Conservation (phyloP, 2,113 vertebrate genomes). For the Nanorana parkeri region DNA sequence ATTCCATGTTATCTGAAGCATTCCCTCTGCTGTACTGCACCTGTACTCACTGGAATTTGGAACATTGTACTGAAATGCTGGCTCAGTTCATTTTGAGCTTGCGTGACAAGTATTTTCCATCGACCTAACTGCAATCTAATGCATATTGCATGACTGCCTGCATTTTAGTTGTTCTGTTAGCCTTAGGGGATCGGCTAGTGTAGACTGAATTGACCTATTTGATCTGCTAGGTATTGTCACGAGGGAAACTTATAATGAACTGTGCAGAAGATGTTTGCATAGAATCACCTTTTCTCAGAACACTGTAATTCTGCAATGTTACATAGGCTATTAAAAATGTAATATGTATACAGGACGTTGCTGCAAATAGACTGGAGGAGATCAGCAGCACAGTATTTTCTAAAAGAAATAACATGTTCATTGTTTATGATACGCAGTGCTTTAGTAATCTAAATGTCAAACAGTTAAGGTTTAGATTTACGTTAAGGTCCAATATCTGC, state of each 20-base stretch:
- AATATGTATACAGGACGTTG: no score
- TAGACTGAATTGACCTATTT: slow-evolving; percentile 3
- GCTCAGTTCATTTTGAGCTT: slow-evolving; percentile 3
- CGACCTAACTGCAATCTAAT: background rate
- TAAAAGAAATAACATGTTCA: no score
- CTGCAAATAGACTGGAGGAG: no score
- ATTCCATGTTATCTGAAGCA: slow-evolving; percentile 11
- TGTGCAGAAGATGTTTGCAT: slow-evolving; percentile 6
- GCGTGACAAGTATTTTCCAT: slow-evolving; percentile 34
- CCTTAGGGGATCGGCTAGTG: slow-evolving; percentile 2
- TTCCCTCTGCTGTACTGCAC: slow-evolving; percentile 10
- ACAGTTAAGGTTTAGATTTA: no score
- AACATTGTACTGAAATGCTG: background rate
- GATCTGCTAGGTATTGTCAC: background rate
- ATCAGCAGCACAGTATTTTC: no score
- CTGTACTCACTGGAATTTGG: slow-evolving; percentile 12
- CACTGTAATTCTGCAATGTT: no score
- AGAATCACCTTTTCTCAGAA: background rate
- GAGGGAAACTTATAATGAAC: slow-evolving; percentile 6
- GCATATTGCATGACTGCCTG: slow-evolving; percentile 30
- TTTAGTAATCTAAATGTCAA: no score
- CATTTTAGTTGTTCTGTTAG: slow-evolving; percentile 1
- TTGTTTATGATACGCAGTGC: no score
- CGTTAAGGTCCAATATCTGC: no score
- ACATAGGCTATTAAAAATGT: no score